A percentile compares a stretch with the other conserved stretches of the same genome.
Conservation (phyloP, 1,140 invertebrate species). For the Oppia nitens region DNA sequence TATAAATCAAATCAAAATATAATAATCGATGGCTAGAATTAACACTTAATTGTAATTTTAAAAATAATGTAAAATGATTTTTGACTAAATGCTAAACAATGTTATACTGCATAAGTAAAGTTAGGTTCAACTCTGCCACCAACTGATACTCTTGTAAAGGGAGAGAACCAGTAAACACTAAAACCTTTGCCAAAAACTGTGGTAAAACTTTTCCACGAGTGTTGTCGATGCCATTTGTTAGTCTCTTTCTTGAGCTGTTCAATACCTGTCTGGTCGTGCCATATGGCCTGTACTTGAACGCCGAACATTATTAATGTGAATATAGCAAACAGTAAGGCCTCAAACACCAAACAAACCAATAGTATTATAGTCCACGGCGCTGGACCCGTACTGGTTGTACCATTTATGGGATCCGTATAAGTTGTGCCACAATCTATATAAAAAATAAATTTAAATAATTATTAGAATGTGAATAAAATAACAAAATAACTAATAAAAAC, state of each 20-base stretch:
- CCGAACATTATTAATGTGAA: constrained; percentile 97
- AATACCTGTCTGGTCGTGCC: constrained; percentile 78
- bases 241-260: constrained; percentile 25
- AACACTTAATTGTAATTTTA: too few species aligned
- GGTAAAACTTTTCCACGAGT: constrained; percentile 80
- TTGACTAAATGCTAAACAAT: too few species aligned
- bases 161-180: constrained; percentile 81
- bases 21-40: too few species aligned
- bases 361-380: constrained; percentile 83
- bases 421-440: constrained; percentile 11
- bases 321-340: constrained; percentile 90
- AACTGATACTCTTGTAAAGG: constrained; percentile 38
- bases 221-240: constrained; percentile 61
- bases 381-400: not conserved
- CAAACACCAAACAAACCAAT: constrained; percentile 86
- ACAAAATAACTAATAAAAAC: not conserved
- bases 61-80: too few species aligned
- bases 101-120: constrained; percentile 10
- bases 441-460: constrained; percentile 36
- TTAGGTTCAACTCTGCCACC: constrained; percentile 6
- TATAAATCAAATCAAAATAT: too few species aligned
- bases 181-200: constrained; percentile 77
- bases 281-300: constrained; percentile 93
- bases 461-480: constrained; percentile 51
- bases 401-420: constrained; percentile 9